Evolutionary conservation across 2,888 invertebrate species (phyloP), one percentile per base, ranked within the genome.

Genomic region (Tinea trinotella): DNA sequence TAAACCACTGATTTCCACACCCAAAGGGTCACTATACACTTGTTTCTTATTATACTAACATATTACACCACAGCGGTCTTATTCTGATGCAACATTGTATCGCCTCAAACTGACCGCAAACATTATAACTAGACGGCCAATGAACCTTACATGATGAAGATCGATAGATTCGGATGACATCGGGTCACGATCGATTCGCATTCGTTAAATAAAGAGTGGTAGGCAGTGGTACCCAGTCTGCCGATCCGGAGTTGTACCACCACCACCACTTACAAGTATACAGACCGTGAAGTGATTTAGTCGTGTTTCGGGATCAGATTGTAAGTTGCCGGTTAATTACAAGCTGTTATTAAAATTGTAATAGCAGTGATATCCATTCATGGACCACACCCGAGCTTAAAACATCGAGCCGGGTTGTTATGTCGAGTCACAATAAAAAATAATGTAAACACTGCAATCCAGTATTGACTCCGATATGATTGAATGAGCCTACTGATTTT

Each of bases 81-180:
- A n/a, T n/a, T 50, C 50, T 70, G 76, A 74, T 71, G 72, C 72
- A 74, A 75, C 70, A 46, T 34, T 55, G 19, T 10, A n/a, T n/a
- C 7, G 50, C 24, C 50, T 46, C 19, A 46, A 46, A 46, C 46
- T 50, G 65, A 70, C 69, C 74, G 66, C 74, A 73, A 68, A 64
- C 66, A 64, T 64, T 68, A 67, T 65, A 54, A 67, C 62, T 65
- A 63, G 75, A 50, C 15, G 71, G 64, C 74, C 55, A 46, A 52
- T 55, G 55, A 55, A 52, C 55, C 50, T 50, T 22, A 18, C 18
- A 24, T 24, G 24, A 24, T 24, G 13, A 50, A 20, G 50, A 50
- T 50, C 50, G 50, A 50, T 50, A 24, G 12, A 24, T 15, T 20
- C 24, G 7, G 50, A 50, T 50, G 50, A 10, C 50, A 50, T 24